phyloP scores from a whole-genome alignment of 1,140 invertebrate species.

The Penaeus indicus region DNA sequence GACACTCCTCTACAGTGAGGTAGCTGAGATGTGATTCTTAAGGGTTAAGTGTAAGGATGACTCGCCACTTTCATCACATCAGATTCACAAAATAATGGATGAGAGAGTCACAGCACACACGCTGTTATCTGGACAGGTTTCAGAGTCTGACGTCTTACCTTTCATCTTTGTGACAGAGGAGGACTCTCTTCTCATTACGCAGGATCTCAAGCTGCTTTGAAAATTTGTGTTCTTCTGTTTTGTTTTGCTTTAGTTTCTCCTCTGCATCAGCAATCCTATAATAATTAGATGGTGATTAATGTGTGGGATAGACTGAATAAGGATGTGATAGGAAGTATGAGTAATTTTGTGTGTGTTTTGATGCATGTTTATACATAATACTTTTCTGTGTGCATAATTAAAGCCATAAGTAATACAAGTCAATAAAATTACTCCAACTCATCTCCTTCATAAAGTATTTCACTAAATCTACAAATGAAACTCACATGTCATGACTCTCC shows the following conservation, averaged over 20 bases:
- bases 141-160: not conserved
- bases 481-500: not conserved
- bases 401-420: too few relatives aligned
- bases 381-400: too few relatives aligned
- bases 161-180: constrained; percentile 1
- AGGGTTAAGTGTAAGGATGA: too few relatives aligned
- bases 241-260: not conserved
- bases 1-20: too few relatives aligned
- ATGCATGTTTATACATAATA: too few relatives aligned
- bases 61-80: not conserved
- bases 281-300: not conserved
- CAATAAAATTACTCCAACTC: too few relatives aligned
- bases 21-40: too few relatives aligned
- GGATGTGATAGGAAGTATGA: too few relatives aligned
- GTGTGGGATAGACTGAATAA: not conserved
- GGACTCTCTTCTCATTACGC: constrained; percentile 32
- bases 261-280: constrained; percentile 2
- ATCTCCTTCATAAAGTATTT: not conserved
- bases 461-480: not conserved
- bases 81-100: not conserved
- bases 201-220: not conserved
- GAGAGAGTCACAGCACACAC: too few relatives aligned
- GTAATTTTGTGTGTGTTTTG: too few relatives aligned
- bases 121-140: not conserved
- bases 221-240: not conserved